Evolutionary conservation across 64 coral and sea anemone species (phyloP), one percentile per base, ranked within the genome.

Genomic region (Porites lutea): DNA sequence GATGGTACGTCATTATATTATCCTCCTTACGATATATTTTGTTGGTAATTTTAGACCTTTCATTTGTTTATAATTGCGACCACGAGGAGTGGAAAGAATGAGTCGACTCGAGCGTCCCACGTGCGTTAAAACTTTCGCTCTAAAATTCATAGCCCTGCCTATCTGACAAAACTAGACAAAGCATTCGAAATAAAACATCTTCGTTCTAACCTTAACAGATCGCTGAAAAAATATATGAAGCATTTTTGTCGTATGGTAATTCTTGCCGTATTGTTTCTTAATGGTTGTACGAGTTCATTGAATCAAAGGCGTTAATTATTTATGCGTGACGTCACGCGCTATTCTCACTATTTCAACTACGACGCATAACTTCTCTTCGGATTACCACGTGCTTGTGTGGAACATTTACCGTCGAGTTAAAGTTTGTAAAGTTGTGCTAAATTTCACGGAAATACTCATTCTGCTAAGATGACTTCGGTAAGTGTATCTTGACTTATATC

Each of bases 381-480:
- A 2, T 16, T 6, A 60, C 6, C 79, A 82, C 79, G 79, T 82
- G 79, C 18, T 46, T 6, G n/a, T n/a, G 0, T 37, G 0, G 1
- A 37, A 37, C 27, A 37, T 37, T 37, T 37, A 37, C 0, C 5
- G 2, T 13, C 57, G 79, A 65, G 59, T 18, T 7, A 9, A 19
- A 16, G 59, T 12, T 65, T 12, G 9, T 10, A 16, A 61, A 13
- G 2, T 15, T 65, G 16, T 18, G 47, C 44, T 16, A 15, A 0
- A 43, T 82, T 80, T 48, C 60, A 37, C 43, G 6, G 14, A 47
- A 20, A 9, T 4, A 49, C 18, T 27, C 5, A 11, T 11, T 13
- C 58, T 15, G n/a, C 59, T 64, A 82, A 15, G 13, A 82, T 82
- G 79, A 65, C 79, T 19, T 82, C 79, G 79, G 79, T 82, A 11